Evolutionary conservation across 2,888 invertebrate species (phyloP), one percentile per base, ranked within the genome.

Genomic region (Notodonta dromedarius): DNA sequence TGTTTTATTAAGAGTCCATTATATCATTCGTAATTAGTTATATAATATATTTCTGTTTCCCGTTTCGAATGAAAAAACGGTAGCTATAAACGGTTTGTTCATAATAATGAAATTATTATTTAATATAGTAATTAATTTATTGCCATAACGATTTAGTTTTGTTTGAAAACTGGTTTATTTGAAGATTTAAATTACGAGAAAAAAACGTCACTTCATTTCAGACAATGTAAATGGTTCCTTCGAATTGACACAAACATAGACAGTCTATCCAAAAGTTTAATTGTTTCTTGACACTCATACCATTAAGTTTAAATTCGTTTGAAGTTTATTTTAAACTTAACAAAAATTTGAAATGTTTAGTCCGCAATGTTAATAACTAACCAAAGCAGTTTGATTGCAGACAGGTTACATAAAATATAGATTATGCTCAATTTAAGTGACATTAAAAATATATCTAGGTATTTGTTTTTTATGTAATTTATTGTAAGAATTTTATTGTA

Each of bases 291-390:
- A 0, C 0, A 0, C 5, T 3, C 13, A 32, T 32, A 32, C 4
- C 46, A 58, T 66, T 72, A 57, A 51, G 59, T 57, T 24, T 24
- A 67, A 57, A 66, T 46, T 65, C 4, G 24, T 7, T 58, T 5
- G 14, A 11, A 0, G 0, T 7, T 12, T 35, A 16, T 0, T n/a
- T n/a, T n/a, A n/a, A 0, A 32, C 12, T 61, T 2, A 32, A n/a
- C 40, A 54, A 14, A n/a, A 12, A 5, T 24, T 42, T 56, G 64
- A 44, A 48, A 60, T 59, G 63, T 69, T 57, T 61, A 61, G 64
- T 67, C 62, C 52, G 70, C 62, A 70, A 75, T 71, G 65, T 67
- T 73, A 76, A 65, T 73, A 69, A 70, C 65, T 53, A 51, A 39
- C 55, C 66, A 14, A n/a, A 54, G 55, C 54, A 12, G 59, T 75